Conservation (phyloP, 2,113 vertebrate genomes). For the Syngnathoides biaculeatus region DNA sequence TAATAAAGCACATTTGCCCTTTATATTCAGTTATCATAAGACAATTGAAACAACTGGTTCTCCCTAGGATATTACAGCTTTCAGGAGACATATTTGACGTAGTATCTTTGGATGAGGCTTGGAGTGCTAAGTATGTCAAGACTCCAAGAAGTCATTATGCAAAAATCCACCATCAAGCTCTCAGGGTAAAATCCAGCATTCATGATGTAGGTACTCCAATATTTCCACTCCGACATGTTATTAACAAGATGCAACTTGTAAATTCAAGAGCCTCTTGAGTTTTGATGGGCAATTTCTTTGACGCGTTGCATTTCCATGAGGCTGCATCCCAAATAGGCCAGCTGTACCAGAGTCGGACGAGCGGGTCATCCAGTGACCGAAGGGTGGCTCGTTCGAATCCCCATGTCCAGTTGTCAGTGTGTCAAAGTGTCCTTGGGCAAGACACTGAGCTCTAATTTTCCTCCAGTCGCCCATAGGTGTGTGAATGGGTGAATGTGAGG, state of each 20-base stretch:
- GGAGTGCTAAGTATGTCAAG: not conserved
- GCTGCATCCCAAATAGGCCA: not conserved
- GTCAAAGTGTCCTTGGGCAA: too few relatives aligned
- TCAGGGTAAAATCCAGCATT: not conserved
- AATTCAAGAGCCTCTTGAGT: not conserved
- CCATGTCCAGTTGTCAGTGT: too few relatives aligned
- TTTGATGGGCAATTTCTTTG: not conserved
- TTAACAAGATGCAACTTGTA: not conserved
- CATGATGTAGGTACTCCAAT: not conserved
- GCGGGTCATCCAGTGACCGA: too few relatives aligned
- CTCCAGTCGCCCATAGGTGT: too few relatives aligned
- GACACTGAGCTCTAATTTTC: too few relatives aligned
- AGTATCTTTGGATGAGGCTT: not conserved
- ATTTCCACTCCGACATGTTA: not conserved
- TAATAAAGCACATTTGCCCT: not conserved
- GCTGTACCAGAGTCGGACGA: not conserved
- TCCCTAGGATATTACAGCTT: constrained; percentile 10
- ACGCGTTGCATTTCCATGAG: too few relatives aligned
- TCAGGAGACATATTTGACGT: not conserved
- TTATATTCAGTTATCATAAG: constrained; percentile 12
- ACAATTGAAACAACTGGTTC: constrained; percentile 21
- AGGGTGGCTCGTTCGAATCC: too few relatives aligned
- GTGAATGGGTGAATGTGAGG: too few relatives aligned
- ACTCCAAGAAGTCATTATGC: not conserved
- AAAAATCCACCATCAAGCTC: not conserved